phyloP scores from a whole-genome alignment of 2,113 vertebrate species.

The Aphyosemion australe region DNA sequence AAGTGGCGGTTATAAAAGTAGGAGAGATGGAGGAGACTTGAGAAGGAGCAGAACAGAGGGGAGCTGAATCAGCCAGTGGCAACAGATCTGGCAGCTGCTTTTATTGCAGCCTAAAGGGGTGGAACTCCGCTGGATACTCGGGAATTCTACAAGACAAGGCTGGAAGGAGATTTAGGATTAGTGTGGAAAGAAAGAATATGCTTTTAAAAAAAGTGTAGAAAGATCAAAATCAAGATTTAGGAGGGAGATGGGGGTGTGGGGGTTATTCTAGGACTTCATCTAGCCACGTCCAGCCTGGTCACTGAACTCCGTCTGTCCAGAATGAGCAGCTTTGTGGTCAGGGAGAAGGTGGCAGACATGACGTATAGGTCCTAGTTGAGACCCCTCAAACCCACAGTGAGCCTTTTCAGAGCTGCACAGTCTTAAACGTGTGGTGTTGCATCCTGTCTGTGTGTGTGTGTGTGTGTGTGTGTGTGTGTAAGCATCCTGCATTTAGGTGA shows the following conservation, averaged over 20 bases:
- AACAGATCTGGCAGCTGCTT: constrained; percentile 55
- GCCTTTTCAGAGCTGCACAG: constrained; percentile 45
- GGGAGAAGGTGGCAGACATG: constrained; percentile 73
- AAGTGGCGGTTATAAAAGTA: constrained; percentile 1
- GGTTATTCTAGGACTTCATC: constrained; percentile 27
- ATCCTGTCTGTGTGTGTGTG: constrained; percentile 46
- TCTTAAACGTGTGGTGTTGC: constrained; percentile 21
- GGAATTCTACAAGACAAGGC: constrained; percentile 30
- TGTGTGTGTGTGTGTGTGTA: constrained; percentile 42
- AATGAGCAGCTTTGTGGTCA: constrained; percentile 73
- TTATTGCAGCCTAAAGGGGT: constrained; percentile 45
- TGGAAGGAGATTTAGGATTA: constrained; percentile 27
- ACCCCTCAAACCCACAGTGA: constrained; percentile 59
- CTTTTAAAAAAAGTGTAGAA: constrained; percentile 7
- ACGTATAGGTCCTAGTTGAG: constrained; percentile 63
- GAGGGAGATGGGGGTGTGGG: background rate
- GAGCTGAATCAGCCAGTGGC: constrained; percentile 49
- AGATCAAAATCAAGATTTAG: constrained; percentile 32
- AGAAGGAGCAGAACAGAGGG: constrained; percentile 10
- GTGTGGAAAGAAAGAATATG: constrained; percentile 4
- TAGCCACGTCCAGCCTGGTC: constrained; percentile 54
- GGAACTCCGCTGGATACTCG: constrained; percentile 27
- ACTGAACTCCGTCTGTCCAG: constrained; percentile 53
- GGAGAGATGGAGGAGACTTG: constrained; percentile 11
- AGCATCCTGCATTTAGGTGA: constrained; percentile 43